Conservation (phyloP, 2,113 vertebrate species). For the Laticauda laticaudata region DNA sequence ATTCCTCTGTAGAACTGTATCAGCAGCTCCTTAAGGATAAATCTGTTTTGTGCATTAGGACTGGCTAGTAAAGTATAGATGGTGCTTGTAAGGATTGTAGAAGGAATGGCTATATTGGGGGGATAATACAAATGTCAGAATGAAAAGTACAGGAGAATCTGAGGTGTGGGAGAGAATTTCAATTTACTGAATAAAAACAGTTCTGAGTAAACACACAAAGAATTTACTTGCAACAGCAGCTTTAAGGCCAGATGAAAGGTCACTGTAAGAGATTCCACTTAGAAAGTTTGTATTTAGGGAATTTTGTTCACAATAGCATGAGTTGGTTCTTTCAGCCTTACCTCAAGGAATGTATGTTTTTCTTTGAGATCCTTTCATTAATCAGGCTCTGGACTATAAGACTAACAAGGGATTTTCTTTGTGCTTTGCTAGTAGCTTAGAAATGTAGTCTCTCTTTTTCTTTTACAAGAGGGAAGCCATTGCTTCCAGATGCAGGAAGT, state of each 20-base stretch:
- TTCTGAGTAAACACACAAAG: neutral
- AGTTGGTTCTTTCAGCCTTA: neutral
- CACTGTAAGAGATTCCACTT: neutral
- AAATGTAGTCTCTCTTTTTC: neutral
- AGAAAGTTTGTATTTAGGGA: neutral
- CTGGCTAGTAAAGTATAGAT: neutral
- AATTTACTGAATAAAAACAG: neutral
- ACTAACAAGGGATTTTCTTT: neutral
- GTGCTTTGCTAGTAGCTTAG: neutral
- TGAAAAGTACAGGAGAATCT: neutral
- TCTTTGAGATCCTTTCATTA: neutral
- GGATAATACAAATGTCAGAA: neutral
- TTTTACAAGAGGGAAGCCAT: neutral
- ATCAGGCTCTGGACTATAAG: neutral
- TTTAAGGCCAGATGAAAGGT: neutral
- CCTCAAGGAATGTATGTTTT: neutral
- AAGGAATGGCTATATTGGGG: neutral
- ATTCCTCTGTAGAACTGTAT: too few relatives aligned
- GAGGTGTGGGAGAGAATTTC: neutral
- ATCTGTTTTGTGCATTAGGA: neutral
- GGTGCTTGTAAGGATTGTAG: neutral
- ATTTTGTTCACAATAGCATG: neutral
- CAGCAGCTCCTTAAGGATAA: neutral
- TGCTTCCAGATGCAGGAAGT: neutral
- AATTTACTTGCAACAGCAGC: neutral